Evolutionary conservation across 1,140 invertebrate genomes (phyloP), one percentile per base, ranked within the genome.

Genomic region (Eufriesea mexicana): DNA sequence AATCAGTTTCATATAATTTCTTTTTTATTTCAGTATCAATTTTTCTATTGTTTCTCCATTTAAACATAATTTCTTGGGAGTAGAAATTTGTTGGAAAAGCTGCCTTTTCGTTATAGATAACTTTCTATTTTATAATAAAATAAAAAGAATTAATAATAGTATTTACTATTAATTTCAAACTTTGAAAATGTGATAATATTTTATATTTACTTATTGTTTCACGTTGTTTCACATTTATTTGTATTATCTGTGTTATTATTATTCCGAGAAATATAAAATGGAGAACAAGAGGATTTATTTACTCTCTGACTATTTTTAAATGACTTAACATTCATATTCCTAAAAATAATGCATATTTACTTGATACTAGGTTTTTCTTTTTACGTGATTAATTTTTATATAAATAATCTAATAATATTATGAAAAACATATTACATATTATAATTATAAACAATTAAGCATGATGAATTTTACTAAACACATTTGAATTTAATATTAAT

Each of bases 271-370:
- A 45, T 75, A 62, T 0, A 78, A 95, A 89, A 90, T 95, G 94
- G 55, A 92, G 89, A 23, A 95, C 82, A 95, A 84, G 96, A 94
- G 42, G 88, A 85, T 85, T 94, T 94, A 83, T 78, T 47, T 45
- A 70, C 81, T 51, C 74, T 47, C 55, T 62, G 62, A 28, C 64
- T 61, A 54, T 83, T 83, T 76, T 35, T 83, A 2, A 62, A 49
- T 28, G 81, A 74, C 28, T 71, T 83, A 20, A 23, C 55, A 62
- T 55, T 68, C 74, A 83, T 72, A 90, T 83, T 90, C 96, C 96
- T 61, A 97, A 91, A 84, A 94, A 90, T 10, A 96, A 96, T 12
- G 95, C 95, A 45, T 96, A 89, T 57, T 91, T 87, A 89, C 94
- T 93, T 93, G 96, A 95, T 59, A 95, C 81, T 73, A n/a, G n/a